Evolutionary conservation across 2,888 invertebrate genomes (phyloP), one percentile per base, ranked within the genome.

Genomic region (Brachylomia viminalis): DNA sequence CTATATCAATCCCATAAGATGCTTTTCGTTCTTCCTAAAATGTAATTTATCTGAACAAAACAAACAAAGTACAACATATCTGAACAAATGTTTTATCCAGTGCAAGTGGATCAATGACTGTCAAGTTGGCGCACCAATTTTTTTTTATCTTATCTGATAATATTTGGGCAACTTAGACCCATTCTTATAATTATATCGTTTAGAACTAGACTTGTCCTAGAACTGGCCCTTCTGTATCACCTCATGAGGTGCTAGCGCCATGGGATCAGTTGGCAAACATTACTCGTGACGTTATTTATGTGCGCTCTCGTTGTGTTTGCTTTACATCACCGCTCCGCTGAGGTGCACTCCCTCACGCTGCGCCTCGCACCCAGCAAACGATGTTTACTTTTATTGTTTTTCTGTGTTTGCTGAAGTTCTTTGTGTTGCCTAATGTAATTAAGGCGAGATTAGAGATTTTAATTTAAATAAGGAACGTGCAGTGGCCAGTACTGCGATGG

Each of bases 191-290:
- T 58, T 17, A 30, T 8, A 56, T 27, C 13, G n/a, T 56, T 61
- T 33, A 33, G 23, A 38, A 5, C 3, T 17, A 20, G 11, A 27
- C 20, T 64, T 38, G 13, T 54, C 38, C 17, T 6, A 42, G 6
- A 8, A n/a, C 11, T 61, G 33, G 49, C 67, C 33, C 83, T 83
- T 82, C 72, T 82, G 58, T 20, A 6, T 8, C 27, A 47, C 23
- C 4, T 45, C 30, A 11, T 10, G 54, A 27, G 54, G 49, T 67
- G 66, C 52, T 59, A 13, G 47, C 62, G 56, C 59, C 72, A n/a
- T 83, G 79, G 85, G 83, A 86, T 82, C 86, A 86, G 83, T 87
- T 83, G 80, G 80, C 70, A 89, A 88, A 88, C 84, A 89, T 80
- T 79, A 81, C 80, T 74, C 71, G 70, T 68, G 75, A 72, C 72